Evolutionary conservation across 2,797 vertebrate species (phyloP).

Genomic region (Argyrosomus regius): DNA sequence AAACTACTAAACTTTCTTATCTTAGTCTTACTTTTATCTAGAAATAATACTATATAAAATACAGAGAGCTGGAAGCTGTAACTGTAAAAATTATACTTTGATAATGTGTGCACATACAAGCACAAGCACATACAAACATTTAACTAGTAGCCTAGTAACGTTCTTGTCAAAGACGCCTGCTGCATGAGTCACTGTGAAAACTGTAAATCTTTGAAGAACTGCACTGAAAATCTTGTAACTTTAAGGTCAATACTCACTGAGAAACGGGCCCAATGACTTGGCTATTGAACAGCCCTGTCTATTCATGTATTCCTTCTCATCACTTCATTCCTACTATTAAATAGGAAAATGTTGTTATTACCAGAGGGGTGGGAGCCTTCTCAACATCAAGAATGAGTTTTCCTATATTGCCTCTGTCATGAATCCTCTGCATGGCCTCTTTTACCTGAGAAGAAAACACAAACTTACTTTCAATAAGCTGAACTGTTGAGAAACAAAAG

Average conservation of each 20-base stretch:
- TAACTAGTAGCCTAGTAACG: too few species aligned
- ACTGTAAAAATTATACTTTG: background rate
- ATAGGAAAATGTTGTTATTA: constrained; percentile 72
- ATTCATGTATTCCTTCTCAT: background rate
- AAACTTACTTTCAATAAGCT: constrained; percentile 2
- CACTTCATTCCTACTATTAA: background rate
- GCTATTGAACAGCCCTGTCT: background rate
- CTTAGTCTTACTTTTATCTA: background rate
- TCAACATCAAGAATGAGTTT: constrained; percentile 98
- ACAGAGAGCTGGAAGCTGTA: background rate
- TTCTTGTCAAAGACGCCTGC: background rate
- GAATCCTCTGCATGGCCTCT: constrained; percentile 99
- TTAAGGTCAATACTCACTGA: background rate
- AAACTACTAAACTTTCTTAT: background rate
- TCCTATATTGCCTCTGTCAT: constrained; percentile 98
- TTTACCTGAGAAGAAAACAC: constrained; percentile 90
- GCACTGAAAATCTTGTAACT: background rate
- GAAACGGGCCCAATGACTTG: background rate
- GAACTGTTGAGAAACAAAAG: background rate
- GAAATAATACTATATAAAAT: background rate
- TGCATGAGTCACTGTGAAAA: background rate
- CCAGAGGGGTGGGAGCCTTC: constrained; percentile 97
- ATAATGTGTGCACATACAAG: background rate
- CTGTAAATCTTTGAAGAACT: background rate
- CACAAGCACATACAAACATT: background rate